Evolutionary conservation across 2,797 vertebrate genomes (phyloP).

Genomic region (Myotis pilosus): DNA sequence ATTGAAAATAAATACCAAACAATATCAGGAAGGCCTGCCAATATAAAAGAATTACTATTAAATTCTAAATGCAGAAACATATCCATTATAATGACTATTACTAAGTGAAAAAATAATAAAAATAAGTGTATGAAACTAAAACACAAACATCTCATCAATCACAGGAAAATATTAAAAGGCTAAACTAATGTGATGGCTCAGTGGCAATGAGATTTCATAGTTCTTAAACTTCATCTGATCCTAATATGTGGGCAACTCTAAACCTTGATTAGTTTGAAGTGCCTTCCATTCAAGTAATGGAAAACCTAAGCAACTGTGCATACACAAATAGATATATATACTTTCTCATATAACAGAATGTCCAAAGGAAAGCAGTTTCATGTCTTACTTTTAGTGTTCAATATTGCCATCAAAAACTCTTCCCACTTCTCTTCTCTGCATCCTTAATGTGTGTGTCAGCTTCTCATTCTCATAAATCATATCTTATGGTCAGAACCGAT

Average conservation of each 20-base stretch:
- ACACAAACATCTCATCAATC: background rate
- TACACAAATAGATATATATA: background rate
- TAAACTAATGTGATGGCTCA: background rate
- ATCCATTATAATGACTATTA: background rate
- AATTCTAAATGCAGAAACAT: conserved; percentile 36
- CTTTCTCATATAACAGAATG: background rate
- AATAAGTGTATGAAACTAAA: background rate
- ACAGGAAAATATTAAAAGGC: conserved; percentile 3
- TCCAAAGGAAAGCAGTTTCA: background rate
- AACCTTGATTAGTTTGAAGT: background rate
- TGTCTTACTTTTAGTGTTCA: background rate
- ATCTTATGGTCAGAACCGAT: background rate
- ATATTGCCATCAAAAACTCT: background rate
- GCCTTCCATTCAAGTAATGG: background rate
- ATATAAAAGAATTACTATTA: background rate
- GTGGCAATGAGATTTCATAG: background rate
- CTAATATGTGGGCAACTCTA: background rate
- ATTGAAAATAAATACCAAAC: conserved; percentile 48
- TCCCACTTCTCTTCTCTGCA: background rate
- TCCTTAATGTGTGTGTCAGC: background rate
- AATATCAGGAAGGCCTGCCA: background rate
- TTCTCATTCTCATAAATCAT: background rate
- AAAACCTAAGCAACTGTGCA: background rate
- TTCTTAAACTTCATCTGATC: background rate
- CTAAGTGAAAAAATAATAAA: conserved; percentile 28